Percentiles rank a stretch among this genome's conserved stretches.
These are phyloP conservation scores for Sinocyclocheilus maitianheensis DNA, from an alignment of 2,113 vertebrate genomes.

Conservation along the genomic window DNA sequence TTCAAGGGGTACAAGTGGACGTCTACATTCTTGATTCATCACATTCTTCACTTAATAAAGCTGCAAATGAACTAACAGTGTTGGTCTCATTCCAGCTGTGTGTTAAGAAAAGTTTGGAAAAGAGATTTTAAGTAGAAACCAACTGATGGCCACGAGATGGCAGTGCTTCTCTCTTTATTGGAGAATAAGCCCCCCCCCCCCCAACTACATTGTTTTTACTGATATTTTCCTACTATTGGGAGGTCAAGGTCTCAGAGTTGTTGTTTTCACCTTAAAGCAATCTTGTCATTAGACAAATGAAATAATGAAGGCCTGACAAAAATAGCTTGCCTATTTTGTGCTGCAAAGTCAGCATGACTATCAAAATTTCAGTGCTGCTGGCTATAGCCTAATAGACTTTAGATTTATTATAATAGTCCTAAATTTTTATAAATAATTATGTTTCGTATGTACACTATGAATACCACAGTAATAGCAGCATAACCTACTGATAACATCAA, in stretches of 20 bases:
- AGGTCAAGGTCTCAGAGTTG: constrained; percentile 11
- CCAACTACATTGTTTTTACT: background rate
- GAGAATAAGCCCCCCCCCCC: no score
- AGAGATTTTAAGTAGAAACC: background rate
- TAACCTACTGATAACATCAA: background rate
- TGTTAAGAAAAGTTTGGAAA: background rate
- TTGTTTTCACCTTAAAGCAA: background rate
- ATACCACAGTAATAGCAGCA: background rate
- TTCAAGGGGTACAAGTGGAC: background rate
- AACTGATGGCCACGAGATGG: background rate
- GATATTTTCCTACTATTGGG: background rate
- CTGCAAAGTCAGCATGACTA: background rate
- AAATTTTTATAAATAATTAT: background rate
- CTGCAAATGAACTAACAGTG: constrained; percentile 35
- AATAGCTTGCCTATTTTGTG: background rate
- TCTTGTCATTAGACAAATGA: background rate
- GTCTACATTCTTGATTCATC: constrained; percentile 13
- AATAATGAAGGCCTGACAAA: constrained; percentile 6
- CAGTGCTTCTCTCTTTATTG: background rate
- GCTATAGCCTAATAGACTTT: background rate
- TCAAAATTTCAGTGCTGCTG: background rate
- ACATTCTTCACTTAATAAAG: constrained; percentile 51
- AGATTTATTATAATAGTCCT: background rate
- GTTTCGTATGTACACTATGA: background rate
- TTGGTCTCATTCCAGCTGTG: background rate